A percentile compares a stretch with the other conserved stretches of the same genome.
These are phyloP conservation scores for Hyaena hyaena DNA, from an alignment of 2,113 vertebrate genomes.

Conservation along the genomic window DNA sequence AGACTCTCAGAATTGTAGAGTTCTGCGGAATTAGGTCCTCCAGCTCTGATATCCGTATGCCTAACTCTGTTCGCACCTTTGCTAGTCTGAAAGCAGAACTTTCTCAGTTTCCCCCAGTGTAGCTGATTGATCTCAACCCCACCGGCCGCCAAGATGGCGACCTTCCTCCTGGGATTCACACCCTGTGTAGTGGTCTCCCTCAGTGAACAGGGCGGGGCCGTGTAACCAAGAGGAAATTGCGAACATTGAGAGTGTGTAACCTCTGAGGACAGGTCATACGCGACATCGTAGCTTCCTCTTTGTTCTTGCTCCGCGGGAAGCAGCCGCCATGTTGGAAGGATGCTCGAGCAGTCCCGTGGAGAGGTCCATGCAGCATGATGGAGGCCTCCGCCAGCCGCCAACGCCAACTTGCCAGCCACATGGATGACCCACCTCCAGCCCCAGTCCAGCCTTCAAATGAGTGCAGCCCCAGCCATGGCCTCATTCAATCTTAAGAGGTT, in stretches of 20 bases:
- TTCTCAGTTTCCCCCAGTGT: background rate
- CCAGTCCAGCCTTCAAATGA: background rate
- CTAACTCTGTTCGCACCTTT: background rate
- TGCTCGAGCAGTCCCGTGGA: background rate
- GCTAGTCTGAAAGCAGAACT: background rate
- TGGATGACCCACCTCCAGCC: background rate
- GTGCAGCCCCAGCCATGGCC: background rate
- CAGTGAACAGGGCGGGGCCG: rapidly evolving
- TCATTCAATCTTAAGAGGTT: too few relatives aligned
- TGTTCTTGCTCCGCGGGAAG: background rate
- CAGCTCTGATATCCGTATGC: background rate
- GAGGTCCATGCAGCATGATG: rapidly evolving
- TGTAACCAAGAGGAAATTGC: background rate
- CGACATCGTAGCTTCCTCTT: background rate
- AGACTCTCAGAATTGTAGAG: background rate
- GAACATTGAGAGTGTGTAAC: background rate
- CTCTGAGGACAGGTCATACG: background rate
- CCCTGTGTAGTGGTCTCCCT: background rate
- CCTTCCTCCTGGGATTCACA: background rate
- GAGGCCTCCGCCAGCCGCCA: background rate
- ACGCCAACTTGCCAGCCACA: background rate
- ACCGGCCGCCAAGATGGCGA: background rate
- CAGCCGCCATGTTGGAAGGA: background rate
- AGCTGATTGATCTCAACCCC: background rate
- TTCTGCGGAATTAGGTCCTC: too few relatives aligned